Percentiles rank a stretch among this genome's conserved stretches.
Conservation (phyloP, 1,140 invertebrate species). For the Lethrus apterus region DNA sequence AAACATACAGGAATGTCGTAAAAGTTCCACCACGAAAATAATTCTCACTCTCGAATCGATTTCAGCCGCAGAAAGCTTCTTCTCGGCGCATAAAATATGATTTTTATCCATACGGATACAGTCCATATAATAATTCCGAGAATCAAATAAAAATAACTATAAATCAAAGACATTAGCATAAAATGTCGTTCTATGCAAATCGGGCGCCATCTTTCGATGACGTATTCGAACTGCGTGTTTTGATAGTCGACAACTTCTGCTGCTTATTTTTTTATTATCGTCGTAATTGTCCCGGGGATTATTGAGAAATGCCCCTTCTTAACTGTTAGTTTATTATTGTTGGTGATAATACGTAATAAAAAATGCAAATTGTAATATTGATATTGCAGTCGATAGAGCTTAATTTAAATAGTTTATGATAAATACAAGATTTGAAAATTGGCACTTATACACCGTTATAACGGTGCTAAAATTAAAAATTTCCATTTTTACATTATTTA, state of each 20-base stretch:
- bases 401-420: no score
- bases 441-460: not conserved
- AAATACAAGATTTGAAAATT: conserved; percentile 5
- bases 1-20: conserved; percentile 23
- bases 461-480: not conserved
- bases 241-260: conserved; percentile 13
- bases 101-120: conserved; percentile 44
- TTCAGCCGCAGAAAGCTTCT: conserved; percentile 24
- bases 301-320: conserved; percentile 2
- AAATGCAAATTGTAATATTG: conserved; percentile 7
- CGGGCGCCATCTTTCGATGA: conserved; percentile 23
- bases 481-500: no score
- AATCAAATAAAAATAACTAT: conserved; percentile 44
- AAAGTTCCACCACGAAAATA: conserved; percentile 24
- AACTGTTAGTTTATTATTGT: not conserved
- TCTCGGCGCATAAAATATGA: conserved; percentile 39
- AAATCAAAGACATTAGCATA: conserved; percentile 41
- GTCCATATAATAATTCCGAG: conserved; percentile 44
- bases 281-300: conserved; percentile 11
- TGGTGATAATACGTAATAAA: not conserved
- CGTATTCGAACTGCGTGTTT: conserved; percentile 29
- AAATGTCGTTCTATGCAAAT: conserved; percentile 40
- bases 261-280: conserved; percentile 15
- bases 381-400: no score
- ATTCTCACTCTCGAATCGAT: conserved; percentile 32